Percentiles rank a stretch among this genome's conserved stretches.
Evolutionary conservation across 1,140 invertebrate species (phyloP).

Genomic region (Mizuhopecten yessoensis): DNA sequence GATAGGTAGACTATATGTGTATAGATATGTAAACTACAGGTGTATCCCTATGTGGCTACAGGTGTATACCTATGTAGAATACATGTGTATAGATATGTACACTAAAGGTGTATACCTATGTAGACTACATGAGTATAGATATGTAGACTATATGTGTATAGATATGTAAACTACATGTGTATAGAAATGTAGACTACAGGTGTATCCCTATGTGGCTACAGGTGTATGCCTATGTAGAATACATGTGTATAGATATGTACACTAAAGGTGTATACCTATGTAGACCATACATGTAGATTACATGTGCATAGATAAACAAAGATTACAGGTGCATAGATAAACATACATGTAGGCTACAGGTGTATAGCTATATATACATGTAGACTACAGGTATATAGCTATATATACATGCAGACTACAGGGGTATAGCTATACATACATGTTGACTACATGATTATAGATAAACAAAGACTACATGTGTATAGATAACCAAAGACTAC

Average conservation of each 20-base stretch:
- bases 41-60: too few species aligned
- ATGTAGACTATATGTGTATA: background rate
- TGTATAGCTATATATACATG: background rate
- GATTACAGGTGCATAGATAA: background rate
- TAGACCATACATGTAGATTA: background rate
- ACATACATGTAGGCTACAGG: background rate
- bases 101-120: too few species aligned
- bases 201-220: too few species aligned
- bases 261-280: too few species aligned
- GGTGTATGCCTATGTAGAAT: too few species aligned
- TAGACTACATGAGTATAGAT: background rate
- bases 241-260: too few species aligned
- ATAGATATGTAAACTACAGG: background rate
- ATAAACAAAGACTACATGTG: background rate
- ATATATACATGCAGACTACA: background rate
- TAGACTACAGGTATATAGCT: background rate
- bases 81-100: too few species aligned
- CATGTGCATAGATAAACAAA: background rate
- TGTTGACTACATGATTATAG: background rate
- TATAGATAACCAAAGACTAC: background rate
- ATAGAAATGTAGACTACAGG: too few species aligned
- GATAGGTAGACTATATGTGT: background rate
- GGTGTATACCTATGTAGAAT: background rate
- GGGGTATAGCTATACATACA: background rate
- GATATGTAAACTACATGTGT: background rate